Evolutionary conservation across 2,113 vertebrate species (phyloP).

Genomic region (Nestor notabilis): DNA sequence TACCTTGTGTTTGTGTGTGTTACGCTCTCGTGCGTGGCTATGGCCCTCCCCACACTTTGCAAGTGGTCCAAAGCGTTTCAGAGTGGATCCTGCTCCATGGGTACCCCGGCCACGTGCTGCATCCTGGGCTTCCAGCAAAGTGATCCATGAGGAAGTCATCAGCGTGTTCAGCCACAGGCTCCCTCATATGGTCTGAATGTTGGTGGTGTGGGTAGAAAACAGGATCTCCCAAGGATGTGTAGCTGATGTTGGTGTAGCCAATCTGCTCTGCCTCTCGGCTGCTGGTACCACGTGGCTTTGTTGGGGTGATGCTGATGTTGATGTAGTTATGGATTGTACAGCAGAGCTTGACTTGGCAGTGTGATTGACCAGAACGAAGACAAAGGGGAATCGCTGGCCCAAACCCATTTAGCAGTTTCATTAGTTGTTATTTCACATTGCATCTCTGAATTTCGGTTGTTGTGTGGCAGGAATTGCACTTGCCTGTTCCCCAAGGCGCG

Average conservation of each 20-base stretch:
- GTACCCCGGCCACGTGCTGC: rapidly evolving
- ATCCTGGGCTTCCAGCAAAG: neutral
- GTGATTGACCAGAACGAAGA: rapidly evolving
- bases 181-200: rapidly evolving
- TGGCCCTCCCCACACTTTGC: neutral
- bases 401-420: rapidly evolving
- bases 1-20: neutral
- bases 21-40: rapidly evolving
- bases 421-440: neutral
- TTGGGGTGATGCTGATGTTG: rapidly evolving
- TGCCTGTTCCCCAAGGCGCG: neutral
- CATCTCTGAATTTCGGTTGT: neutral
- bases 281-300: neutral
- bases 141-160: rapidly evolving
- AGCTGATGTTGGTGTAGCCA: rapidly evolving
- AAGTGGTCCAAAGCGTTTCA: neutral
- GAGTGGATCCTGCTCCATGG: rapidly evolving
- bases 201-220: neutral
- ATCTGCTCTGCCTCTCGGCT: neutral
- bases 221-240: neutral
- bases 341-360: neutral
- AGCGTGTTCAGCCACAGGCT: rapidly evolving
- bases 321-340: rapidly evolving
- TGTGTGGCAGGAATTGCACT: neutral
- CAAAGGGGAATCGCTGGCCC: neutral